Percentiles rank a stretch among this genome's conserved stretches.
Evolutionary conservation across 1,140 invertebrate species (phyloP).

Genomic region (Geopemphigus sp.): DNA sequence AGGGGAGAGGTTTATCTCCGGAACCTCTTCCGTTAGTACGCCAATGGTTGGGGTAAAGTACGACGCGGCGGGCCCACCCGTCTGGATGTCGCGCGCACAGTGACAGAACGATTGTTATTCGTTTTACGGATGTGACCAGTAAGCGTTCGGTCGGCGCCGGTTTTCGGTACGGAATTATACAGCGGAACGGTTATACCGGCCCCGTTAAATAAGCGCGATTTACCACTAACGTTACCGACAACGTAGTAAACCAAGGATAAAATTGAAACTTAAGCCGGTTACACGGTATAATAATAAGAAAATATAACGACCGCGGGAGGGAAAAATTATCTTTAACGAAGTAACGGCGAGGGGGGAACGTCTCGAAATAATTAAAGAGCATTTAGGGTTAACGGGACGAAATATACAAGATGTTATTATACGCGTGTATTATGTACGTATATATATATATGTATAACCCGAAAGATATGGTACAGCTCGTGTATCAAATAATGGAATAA

Average conservation of each 20-base stretch:
- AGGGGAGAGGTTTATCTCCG: too few species aligned
- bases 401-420: not conserved
- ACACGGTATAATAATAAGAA: not conserved
- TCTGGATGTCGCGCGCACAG: too few species aligned
- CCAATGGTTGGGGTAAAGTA: too few species aligned
- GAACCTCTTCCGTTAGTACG: too few species aligned
- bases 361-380: not conserved
- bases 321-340: not conserved
- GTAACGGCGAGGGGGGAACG: not conserved
- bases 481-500: not conserved
- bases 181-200: too few species aligned
- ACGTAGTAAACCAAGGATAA: not conserved
- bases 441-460: not conserved
- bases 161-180: too few species aligned
- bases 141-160: too few species aligned
- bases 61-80: too few species aligned
- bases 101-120: too few species aligned
- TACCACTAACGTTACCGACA: not conserved
- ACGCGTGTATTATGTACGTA: too few species aligned
- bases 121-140: too few species aligned
- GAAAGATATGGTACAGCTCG: not conserved
- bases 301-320: not conserved
- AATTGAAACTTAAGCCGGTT: not conserved
- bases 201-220: too few species aligned
- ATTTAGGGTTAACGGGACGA: not conserved